Evolutionary conservation across 2,888 invertebrate species (phyloP), one percentile per base, ranked within the genome.

Genomic region (Odontocolon sp.): DNA sequence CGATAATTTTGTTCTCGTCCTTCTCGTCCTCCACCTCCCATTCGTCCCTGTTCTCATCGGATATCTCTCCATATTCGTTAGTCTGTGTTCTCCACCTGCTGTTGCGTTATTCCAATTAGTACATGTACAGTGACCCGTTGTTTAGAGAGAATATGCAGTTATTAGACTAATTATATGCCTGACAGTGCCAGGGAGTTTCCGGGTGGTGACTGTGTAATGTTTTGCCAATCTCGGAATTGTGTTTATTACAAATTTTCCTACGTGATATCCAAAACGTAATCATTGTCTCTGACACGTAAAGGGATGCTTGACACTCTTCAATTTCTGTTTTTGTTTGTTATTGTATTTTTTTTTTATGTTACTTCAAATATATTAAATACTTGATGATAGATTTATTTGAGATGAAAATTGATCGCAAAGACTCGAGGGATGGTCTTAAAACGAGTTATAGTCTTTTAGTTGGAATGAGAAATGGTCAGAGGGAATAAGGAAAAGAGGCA

Each of bases 81-180:
- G 11, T 28, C 11, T 16, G 23, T 42, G 63, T 26, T 71, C 40
- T 69, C 28, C 61, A 28, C 59, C 54, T 61, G 54, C 56, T 42
- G 45, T 64, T 69, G 45, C 66, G 67, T 78, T 70, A 78, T 74
- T 74, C 57, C 67, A 74, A 77, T 77, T 77, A 74, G 63, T 52
- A 21, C 59, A 33, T 54, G 73, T 57, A 63, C 64, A 38, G 69
- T 66, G 69, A 74, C 54, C 66, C 70, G 68, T 66, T 69, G 70
- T 64, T 73, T 74, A 59, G 63, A 28, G 57, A 64, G 69, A 69
- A 64, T 64, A 33, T 69, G 50, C 57, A 75, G 64, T 75, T 69
- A 69, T 69, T 64, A 52, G 69, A 57, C 69, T 69, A 75, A 59
- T 69, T 69, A 69, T 75, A 69, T 64, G 31, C 50, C 31, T 50